phyloP scores from a whole-genome alignment of 2,888 invertebrate genomes.

The Margaritifera margaritifera region DNA sequence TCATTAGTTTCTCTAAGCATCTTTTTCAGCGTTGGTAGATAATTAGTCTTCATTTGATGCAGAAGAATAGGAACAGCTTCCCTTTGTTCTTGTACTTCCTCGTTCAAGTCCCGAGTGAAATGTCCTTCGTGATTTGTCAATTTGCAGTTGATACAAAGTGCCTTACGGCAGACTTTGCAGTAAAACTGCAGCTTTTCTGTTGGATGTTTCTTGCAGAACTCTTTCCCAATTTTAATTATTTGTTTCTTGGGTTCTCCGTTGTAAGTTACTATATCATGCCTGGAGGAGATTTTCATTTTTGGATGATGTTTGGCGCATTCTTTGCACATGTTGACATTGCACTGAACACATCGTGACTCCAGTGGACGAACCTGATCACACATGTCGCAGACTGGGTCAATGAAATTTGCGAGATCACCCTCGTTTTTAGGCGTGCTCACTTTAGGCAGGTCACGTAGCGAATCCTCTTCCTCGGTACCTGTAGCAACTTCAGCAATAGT shows the following conservation, averaged over 20 bases:
- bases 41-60: conserved; percentile 29
- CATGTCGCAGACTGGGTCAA: conserved; percentile 25
- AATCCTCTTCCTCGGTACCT: not conserved
- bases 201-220: conserved; percentile 24
- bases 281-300: conserved; percentile 30
- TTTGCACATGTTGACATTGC: conserved; percentile 31
- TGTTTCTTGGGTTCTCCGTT: conserved; percentile 3
- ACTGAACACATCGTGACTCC: conserved; percentile 29
- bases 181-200: conserved; percentile 35
- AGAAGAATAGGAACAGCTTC: conserved; percentile 29
- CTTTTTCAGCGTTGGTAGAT: conserved; percentile 32
- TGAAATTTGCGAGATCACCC: conserved; percentile 9
- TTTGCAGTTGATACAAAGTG: conserved; percentile 36
- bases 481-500: not conserved
- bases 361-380: conserved; percentile 27
- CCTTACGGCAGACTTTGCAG: conserved; percentile 29
- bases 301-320: conserved; percentile 30
- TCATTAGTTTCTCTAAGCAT: conserved; percentile 33
- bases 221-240: conserved; percentile 2
- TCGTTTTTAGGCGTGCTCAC: not conserved
- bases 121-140: conserved; percentile 41
- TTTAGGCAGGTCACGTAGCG: conserved; percentile 1
- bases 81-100: conserved; percentile 34
- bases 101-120: conserved; percentile 30
- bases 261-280: conserved; percentile 33